phyloP scores from a whole-genome alignment of 2,888 invertebrate genomes.

The Noctua fimbriata region DNA sequence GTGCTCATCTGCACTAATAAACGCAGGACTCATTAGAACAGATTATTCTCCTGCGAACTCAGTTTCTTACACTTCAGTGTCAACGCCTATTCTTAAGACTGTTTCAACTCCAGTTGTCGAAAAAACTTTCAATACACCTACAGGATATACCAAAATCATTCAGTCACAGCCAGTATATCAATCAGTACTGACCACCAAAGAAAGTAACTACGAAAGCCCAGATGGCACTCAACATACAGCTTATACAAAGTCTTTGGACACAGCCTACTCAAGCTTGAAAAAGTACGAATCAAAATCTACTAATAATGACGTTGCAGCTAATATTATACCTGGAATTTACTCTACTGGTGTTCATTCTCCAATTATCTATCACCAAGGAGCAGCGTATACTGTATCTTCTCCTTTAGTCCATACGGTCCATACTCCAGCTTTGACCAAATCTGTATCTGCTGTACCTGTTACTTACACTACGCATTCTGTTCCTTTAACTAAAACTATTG shows the following conservation, averaged over 20 bases:
- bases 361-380: slow-evolving; percentile 54
- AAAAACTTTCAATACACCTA: slow-evolving; percentile 40
- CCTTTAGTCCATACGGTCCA: slow-evolving; percentile 57
- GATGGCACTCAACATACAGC: slow-evolving; percentile 63
- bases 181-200: slow-evolving; percentile 63
- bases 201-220: slow-evolving; percentile 60
- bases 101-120: slow-evolving; percentile 35
- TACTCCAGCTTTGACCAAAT: slow-evolving; percentile 57
- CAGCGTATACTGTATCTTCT: slow-evolving; percentile 56
- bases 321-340: slow-evolving; percentile 62
- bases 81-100: not conserved
- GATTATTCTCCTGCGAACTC: slow-evolving; percentile 65
- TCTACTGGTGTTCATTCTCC: slow-evolving; percentile 58
- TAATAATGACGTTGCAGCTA: slow-evolving; percentile 46
- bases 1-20: slow-evolving; percentile 65
- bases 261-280: slow-evolving; percentile 61
- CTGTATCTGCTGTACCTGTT: slow-evolving; percentile 52
- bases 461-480: slow-evolving; percentile 58
- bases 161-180: slow-evolving; percentile 68
- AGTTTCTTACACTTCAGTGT: slow-evolving; percentile 63
- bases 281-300: slow-evolving; percentile 62
- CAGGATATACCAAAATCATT: slow-evolving; percentile 50
- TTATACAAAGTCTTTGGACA: slow-evolving; percentile 64
- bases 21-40: slow-evolving; percentile 65
- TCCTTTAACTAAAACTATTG: slow-evolving; percentile 58